Base-by-base conservation (phyloP, 1,140 invertebrate species). In the Drepana arcuata region DNA sequence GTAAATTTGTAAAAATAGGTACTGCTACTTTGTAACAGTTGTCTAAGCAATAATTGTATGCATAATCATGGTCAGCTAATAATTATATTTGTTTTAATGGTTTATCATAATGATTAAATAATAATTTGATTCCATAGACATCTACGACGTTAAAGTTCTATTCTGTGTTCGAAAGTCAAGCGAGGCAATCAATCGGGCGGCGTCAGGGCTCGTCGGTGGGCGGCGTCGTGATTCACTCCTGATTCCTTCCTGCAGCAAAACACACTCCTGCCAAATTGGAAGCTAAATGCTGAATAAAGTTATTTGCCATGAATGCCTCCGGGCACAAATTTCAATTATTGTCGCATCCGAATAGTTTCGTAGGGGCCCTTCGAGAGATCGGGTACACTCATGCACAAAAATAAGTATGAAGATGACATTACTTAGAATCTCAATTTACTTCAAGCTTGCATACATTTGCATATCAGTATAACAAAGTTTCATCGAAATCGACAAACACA, bases 281-380 rank as follows among this genome's bases (percentile, higher is more conserved):
- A 61, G 77, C 62, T 79, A 81, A 81, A 79, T 71, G 74, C 48
- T 65, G 70, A 74, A 81, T 81, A 75, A 81, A 79, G 77, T 71
- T 79, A 81, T 79, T 79, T 77, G 74, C 74, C 51, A 81, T 79
- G 65, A 81, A 81, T 81, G 77, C 77, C 77, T 81, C 74, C 68
- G 77, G 77, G 77, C 74, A 81, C 72, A 77, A 81, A 81, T 79
- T 81, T 81, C 77, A 81, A 81, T 81, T 79, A 81, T 81, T 81
- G 70, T 60, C 68, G 56, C 74, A 79, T 81, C 74, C 77, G 77
- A 77, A 81, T 81, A 77, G 74, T 81, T 73, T 48, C 46, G 65
- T 63, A 70, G 64, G 73, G 72, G 57, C 48, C 45, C 44, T 12
- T 14, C 27, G 21, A 28, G 28, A 31, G 34, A 34, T 32, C 5